Conservation (phyloP, 1,140 invertebrate genomes). For the Fopius arisanus region DNA sequence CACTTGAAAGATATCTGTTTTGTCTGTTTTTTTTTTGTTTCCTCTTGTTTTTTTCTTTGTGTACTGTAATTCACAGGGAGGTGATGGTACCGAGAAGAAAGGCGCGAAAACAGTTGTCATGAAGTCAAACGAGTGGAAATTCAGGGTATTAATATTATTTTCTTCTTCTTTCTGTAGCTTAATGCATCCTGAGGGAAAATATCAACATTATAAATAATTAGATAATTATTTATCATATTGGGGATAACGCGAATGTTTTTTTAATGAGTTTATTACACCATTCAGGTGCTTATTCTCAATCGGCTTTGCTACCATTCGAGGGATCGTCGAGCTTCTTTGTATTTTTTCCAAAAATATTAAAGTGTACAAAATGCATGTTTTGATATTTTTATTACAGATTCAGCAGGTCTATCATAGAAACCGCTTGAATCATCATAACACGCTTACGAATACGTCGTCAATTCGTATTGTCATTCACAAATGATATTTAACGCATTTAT, state of each 20-base stretch:
- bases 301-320: background rate
- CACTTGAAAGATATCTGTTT: background rate
- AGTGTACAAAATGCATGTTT: background rate
- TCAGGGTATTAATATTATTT: constrained; percentile 68
- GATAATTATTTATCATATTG: background rate
- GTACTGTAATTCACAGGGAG: constrained; percentile 62
- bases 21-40: constrained; percentile 6
- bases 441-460: background rate
- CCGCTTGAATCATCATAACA: background rate
- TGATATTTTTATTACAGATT: background rate
- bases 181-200: background rate
- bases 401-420: background rate
- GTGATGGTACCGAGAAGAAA: constrained; percentile 65
- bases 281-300: background rate
- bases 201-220: background rate
- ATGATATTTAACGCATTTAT: background rate
- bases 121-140: constrained; percentile 82
- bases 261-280: background rate
- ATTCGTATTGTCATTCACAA: background rate
- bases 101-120: constrained; percentile 67
- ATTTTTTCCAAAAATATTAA: background rate
- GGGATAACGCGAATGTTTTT: background rate
- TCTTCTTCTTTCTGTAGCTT: constrained; percentile 45
- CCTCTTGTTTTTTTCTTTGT: constrained; percentile 32
- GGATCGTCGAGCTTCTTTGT: background rate